These are phyloP conservation scores for Protomyctophum bolini DNA, from an alignment of 2,113 vertebrate genomes.

Conservation along the genomic window DNA sequence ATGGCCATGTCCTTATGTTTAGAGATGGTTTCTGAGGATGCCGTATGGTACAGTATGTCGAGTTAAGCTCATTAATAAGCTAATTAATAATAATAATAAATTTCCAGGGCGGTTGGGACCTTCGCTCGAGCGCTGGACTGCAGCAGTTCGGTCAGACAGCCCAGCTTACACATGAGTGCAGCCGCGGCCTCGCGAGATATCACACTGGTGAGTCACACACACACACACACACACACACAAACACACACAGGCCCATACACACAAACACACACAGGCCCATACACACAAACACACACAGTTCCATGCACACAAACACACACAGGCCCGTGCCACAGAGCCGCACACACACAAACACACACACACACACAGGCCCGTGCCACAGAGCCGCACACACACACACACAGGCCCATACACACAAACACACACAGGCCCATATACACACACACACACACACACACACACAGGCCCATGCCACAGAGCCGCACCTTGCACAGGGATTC, in stretches of 20 bases:
- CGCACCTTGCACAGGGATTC: no score
- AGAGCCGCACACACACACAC: background rate
- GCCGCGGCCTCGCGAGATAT: constrained; percentile 96
- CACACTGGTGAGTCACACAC: constrained; percentile 86
- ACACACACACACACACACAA: background rate
- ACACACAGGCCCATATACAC: background rate
- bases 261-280: no score
- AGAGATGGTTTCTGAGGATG: no score
- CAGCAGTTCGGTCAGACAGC: constrained; percentile 95
- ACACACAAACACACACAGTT: background rate
- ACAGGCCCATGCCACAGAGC: no score
- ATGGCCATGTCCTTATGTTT: no score
- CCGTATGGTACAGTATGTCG: no score
- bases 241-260: no score
- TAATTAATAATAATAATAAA: no score
- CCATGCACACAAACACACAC: background rate
- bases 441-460: background rate
- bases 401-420: no score
- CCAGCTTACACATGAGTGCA: constrained; percentile 97
- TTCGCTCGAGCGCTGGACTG: constrained; percentile 96
- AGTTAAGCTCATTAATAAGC: no score
- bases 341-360: background rate
- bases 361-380: background rate
- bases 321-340: no score
- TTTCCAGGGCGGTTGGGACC: constrained; percentile 90